Conservation (phyloP, 2,888 invertebrate genomes). For the Petrolisthes manimaculis region DNA sequence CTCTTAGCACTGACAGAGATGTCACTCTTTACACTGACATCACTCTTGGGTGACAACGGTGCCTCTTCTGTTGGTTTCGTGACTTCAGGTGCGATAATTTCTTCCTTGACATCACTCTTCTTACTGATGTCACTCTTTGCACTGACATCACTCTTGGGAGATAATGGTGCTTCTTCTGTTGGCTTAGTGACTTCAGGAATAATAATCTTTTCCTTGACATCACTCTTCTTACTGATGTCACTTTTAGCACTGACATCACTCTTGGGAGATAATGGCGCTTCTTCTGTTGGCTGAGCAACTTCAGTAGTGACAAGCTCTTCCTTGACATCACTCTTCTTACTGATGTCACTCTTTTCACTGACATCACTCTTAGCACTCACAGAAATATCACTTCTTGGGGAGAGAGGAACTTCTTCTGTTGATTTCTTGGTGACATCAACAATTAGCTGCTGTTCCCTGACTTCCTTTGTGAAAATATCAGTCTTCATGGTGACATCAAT, state of each 20-base stretch:
- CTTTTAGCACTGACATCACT: constrained; percentile 33
- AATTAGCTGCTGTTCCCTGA: not conserved
- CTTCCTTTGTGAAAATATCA: constrained; percentile 5
- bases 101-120: constrained; percentile 1
- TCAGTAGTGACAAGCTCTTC: not conserved
- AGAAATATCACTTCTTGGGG: constrained; percentile 17
- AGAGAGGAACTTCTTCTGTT: constrained; percentile 33
- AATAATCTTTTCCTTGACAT: not conserved
- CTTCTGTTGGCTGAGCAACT: constrained; percentile 7
- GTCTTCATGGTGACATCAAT: not conserved
- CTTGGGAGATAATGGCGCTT: constrained; percentile 27
- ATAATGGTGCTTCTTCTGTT: constrained; percentile 25
- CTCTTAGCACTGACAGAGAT: constrained; percentile 27
- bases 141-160: constrained; percentile 30
- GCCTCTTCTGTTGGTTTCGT: constrained; percentile 6
- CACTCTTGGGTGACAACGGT: constrained; percentile 17
- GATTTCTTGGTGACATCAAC: not conserved
- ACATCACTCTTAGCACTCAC: constrained; percentile 15
- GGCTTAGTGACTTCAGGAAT: constrained; percentile 15
- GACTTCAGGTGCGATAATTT: constrained; percentile 18
- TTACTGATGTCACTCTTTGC: constrained; percentile 12
- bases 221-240: constrained; percentile 24
- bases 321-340: constrained; percentile 18
- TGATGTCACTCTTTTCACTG: constrained; percentile 2
- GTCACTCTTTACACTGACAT: constrained; percentile 21